phyloP scores from a whole-genome alignment of 2,113 vertebrate species.

The Pycnonotus jocosus region DNA sequence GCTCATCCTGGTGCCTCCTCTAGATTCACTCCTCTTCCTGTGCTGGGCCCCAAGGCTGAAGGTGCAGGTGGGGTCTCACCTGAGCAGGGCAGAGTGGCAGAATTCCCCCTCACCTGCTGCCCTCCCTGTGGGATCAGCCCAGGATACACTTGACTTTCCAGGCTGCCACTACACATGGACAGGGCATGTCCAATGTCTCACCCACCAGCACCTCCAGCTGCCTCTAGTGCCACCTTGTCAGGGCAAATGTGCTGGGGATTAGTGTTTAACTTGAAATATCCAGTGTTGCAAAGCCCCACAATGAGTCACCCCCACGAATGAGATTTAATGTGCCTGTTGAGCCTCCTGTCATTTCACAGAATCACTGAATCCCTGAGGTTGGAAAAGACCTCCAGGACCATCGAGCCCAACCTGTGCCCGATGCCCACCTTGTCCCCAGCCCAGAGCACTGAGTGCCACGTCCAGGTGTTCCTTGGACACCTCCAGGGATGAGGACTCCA shows the following conservation, averaged over 20 bases:
- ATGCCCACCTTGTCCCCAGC: neutral
- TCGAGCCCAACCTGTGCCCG: rapidly evolving
- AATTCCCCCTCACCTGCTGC: neutral
- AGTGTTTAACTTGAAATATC: neutral
- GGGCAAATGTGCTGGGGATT: neutral
- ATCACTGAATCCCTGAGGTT: neutral
- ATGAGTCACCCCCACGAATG: neutral
- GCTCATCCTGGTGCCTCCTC: neutral
- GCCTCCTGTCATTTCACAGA: neutral
- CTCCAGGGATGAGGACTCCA: neutral
- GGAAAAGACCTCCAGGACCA: neutral
- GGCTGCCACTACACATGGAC: neutral
- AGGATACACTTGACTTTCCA: neutral
- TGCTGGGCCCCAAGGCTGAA: neutral
- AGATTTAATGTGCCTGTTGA: neutral
- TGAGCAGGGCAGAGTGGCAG: neutral
- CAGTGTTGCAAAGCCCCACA: neutral
- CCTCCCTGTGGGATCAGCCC: neutral
- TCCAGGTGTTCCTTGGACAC: neutral
- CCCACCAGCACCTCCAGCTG: neutral
- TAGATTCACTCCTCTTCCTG: neutral
- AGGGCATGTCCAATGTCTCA: neutral
- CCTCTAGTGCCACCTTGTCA: neutral
- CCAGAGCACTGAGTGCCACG: neutral
- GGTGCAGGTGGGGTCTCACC: neutral